Evolutionary conservation across 30 jellyfish, hydroid and myxozoan genomes (phyloP), one percentile per base, ranked within the genome.

Genomic region (Phacellophora camtschatica): DNA sequence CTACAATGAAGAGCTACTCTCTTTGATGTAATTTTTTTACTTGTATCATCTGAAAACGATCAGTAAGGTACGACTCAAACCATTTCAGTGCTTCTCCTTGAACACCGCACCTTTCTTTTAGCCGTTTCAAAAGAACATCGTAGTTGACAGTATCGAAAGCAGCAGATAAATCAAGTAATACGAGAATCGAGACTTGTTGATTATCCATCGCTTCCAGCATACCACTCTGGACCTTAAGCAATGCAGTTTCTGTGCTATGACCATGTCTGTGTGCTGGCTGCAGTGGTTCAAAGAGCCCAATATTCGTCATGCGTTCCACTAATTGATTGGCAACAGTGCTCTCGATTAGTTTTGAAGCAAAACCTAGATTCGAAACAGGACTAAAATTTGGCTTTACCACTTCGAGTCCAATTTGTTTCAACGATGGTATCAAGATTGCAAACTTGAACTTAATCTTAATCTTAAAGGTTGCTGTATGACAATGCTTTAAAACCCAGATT

Each of bases 91-190:
- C 83, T 23, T 74, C 54, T 22, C 88, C 66, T 53, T 57, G 66
- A 32, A 74, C 78, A 57, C 79, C 78, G 54, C 77, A 55, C 66
- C 88, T 54, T 25, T 74, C 74, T n/a, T n/a, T n/a, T n/a, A 77
- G 46, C 75, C 90, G 61, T 30, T 35, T 63, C 64, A 65, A 48
- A 30, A 79, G 84, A 61, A 61, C 74, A 46, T 29, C 67, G 74
- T 77, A 72, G 64, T 33, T 79, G 83, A 79, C 65, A 65, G 83
- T 62, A 79, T 79, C 75, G 81, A 79, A 62, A 63, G 90, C 90
- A 79, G 90, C 82, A 48, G 90, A 79, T 79, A 79, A 50, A 42
- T 61, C 90, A 63, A 62, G 90, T 46, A 56, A 50, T 53, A 74
- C 28, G 66, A 51, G 88, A 79, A 63, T 79, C 12, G 83, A 63